Base-by-base conservation (phyloP, 2,888 invertebrate species). In the Herminia tarsipennalis region DNA sequence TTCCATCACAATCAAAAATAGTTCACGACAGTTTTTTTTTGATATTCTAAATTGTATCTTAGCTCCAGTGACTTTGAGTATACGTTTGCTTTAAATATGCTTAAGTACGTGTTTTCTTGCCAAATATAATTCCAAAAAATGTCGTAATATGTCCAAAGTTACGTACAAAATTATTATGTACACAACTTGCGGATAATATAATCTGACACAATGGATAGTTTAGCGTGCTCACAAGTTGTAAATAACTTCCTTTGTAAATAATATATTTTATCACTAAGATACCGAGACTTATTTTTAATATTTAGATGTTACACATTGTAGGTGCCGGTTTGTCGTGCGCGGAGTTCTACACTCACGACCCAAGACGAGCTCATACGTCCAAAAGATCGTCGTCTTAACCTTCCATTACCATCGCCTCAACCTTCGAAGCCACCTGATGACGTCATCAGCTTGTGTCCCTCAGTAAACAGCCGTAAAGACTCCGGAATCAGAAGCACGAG, bases 401-500 rank as follows among this genome's bases (percentile, higher is more conserved):
- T 92, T 52, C 88, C 87, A 5, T 87, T 88, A 24, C 92, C 88
- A 24, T 76, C 80, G 16, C 82, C 80, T 10, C 86, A 61, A 63
- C 67, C 69, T 1, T 56, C 70, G 0, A 73, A 87, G 0, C 70
- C 77, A 2, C 64, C 69, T 28, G 94, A 94, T 14, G 96, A 96
- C 74, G 92, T 94, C 42, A 87, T 95, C 56, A 95, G 95, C 79
- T 93, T 95, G 45, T 95, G 95, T 54, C 94, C 95, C 0, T 95
- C 96, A 1, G 94, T 95, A 37, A 96, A 96, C 70, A 97, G 97
- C 66, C 93, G 97, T 44, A 97, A 97, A 83, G 97, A 97, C 82
- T 97, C 97, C 1, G 97, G 97, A 6, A 97, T 97, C 47, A 93
- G 95, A 66, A 97, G 97, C 78, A 96, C 95, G 42, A 97, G 97